Evolutionary conservation across 2,888 invertebrate species (phyloP).

Genomic region (Strigamia crassipes): DNA sequence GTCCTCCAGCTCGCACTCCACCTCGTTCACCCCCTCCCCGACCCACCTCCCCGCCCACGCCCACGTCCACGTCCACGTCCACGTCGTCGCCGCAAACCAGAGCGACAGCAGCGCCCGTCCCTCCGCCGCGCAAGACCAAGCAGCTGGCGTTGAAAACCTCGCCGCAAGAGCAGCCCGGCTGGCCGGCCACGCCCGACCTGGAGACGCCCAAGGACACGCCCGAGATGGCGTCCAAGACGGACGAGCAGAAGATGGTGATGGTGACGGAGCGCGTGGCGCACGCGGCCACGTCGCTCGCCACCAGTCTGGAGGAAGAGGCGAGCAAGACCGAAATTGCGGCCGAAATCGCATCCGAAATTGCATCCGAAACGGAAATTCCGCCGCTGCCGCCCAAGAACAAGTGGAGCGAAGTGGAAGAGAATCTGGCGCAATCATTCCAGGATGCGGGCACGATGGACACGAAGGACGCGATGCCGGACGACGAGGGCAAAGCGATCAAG

Average conservation of each 20-base stretch:
- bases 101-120: not conserved
- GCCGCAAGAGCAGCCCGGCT: slow-evolving; percentile 46
- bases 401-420: slow-evolving; percentile 46
- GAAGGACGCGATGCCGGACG: slow-evolving; percentile 45
- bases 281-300: slow-evolving; percentile 50
- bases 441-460: slow-evolving; percentile 45
- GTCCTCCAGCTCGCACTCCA: not conserved
- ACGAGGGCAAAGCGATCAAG: slow-evolving; percentile 53
- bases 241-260: slow-evolving; percentile 51
- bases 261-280: slow-evolving; percentile 51
- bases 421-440: slow-evolving; percentile 46
- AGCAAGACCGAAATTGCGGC: slow-evolving; percentile 45
- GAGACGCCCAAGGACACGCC: slow-evolving; percentile 51
- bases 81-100: not conserved
- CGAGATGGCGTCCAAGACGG: slow-evolving; percentile 50
- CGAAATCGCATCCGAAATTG: not conserved
- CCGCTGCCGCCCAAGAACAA: slow-evolving; percentile 5
- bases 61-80: not conserved
- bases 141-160: slow-evolving; percentile 49
- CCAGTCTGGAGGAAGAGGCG: slow-evolving; percentile 49
- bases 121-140: slow-evolving; percentile 47
- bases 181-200: slow-evolving; percentile 49
- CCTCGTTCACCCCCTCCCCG: not conserved
- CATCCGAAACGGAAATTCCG: not conserved
- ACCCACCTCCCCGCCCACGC: slow-evolving; percentile 10